A percentile compares a stretch with the other conserved stretches of the same genome.
phyloP scores from a whole-genome alignment of 2,797 vertebrate genomes.

The Molossus alvarezi region DNA sequence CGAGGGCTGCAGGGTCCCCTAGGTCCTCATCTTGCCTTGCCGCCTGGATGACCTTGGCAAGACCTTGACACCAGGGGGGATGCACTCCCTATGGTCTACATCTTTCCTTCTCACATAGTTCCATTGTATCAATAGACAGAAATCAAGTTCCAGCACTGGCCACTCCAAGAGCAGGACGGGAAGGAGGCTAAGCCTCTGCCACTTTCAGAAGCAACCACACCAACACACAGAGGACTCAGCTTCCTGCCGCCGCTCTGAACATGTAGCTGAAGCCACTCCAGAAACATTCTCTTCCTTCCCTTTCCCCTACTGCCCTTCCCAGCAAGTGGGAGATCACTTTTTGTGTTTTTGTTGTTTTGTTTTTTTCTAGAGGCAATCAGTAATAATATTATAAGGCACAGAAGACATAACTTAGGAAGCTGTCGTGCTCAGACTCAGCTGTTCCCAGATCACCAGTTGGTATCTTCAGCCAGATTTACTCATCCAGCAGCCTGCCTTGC shows the following conservation, averaged over 20 bases:
- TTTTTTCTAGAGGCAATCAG: neutral
- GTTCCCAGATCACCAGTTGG: neutral
- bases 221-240: neutral
- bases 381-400: neutral
- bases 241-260: neutral
- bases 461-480: slow-evolving; percentile 23
- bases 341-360: neutral
- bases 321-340: neutral
- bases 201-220: neutral
- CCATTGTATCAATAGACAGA: neutral
- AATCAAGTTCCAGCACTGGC: neutral
- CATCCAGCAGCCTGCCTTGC: neutral
- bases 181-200: slow-evolving; percentile 1
- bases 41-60: neutral
- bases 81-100: rapidly evolving
- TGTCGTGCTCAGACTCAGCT: neutral
- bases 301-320: neutral
- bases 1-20: rapidly evolving
- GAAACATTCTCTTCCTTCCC: neutral
- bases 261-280: neutral
- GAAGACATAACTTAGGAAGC: slow-evolving; percentile 27
- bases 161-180: neutral
- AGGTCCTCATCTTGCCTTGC: neutral
- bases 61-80: neutral
- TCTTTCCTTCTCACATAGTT: neutral